These are phyloP conservation scores for Eulemur coronatus DNA, from an alignment of 2,797 vertebrate species.

Conservation along the genomic window DNA sequence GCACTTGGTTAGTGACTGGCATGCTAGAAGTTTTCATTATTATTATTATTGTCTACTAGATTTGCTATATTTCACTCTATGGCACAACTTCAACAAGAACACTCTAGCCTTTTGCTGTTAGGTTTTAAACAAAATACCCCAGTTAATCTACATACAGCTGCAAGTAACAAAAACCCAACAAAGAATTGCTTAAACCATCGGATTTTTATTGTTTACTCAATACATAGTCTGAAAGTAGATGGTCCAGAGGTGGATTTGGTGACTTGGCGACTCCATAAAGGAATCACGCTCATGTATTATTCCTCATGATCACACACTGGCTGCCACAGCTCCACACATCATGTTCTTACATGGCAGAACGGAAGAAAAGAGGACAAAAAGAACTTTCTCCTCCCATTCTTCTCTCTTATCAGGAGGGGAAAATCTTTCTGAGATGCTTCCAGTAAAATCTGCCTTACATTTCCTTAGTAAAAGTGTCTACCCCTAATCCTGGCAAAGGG, in stretches of 20 bases:
- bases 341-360: background rate
- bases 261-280: background rate
- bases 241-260: background rate
- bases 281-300: background rate
- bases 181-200: background rate
- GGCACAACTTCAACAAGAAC: background rate
- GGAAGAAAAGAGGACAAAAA: background rate
- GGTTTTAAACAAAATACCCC: background rate
- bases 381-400: background rate
- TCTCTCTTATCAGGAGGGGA: background rate
- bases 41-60: background rate
- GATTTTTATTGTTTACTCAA: background rate
- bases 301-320: background rate
- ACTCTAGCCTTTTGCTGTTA: background rate
- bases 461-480: background rate
- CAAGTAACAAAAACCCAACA: background rate
- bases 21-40: background rate
- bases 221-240: background rate
- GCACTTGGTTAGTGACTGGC: background rate
- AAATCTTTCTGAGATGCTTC: background rate
- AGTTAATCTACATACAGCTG: background rate
- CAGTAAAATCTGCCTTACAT: background rate
- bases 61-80: background rate
- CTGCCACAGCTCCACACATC: background rate
- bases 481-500: background rate